Evolutionary conservation across 2,888 invertebrate genomes (phyloP), one percentile per base, ranked within the genome.

Genomic region (Oxystoma pomonae): DNA sequence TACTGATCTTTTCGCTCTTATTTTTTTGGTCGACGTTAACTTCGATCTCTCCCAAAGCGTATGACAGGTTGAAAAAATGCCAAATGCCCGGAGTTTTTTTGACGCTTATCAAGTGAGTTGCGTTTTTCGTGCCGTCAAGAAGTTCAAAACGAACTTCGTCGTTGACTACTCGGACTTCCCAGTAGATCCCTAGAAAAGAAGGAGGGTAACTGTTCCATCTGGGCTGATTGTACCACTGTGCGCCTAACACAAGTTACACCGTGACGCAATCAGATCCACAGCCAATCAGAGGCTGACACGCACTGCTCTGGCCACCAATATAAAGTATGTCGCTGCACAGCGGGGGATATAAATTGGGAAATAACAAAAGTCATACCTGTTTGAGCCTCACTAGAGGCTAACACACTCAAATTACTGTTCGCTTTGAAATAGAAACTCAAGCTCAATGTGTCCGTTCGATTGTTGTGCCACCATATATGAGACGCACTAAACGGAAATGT

Each of bases 401-500:
- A 82, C 56, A 94, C 91, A 22, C 93, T 94, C 81, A 91, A 87
- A 66, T 80, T 80, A 69, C 88, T 89, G 74, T 88, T 90, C 61
- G 91, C 92, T 81, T 92, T 94, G 81, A 94, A 95, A 80, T 93
- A 91, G 80, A 95, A 92, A 77, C 89, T 88, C 70, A 95, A 82
- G 78, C 89, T 87, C 69, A 95, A 83, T 72, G 86, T 87, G 70
- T 90, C 86, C 50, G 85, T 87, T 73, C 87, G 87, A 77, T 88
- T 87, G 77, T 91, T 86, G 57, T 91, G 91, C 91, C 93, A 94
- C 90, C 92, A 91, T 78, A 94, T 91, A 80, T 94, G 92, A 67
- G 94, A 92, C 59, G 92, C 91, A 65, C 92, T 90, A 79, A 94
- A 94, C 59, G 94, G 94, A 81, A 93, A 94, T 50, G 95, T 95